Conservation (phyloP, 2,797 vertebrate genomes). For the Eulemur mongoz region DNA sequence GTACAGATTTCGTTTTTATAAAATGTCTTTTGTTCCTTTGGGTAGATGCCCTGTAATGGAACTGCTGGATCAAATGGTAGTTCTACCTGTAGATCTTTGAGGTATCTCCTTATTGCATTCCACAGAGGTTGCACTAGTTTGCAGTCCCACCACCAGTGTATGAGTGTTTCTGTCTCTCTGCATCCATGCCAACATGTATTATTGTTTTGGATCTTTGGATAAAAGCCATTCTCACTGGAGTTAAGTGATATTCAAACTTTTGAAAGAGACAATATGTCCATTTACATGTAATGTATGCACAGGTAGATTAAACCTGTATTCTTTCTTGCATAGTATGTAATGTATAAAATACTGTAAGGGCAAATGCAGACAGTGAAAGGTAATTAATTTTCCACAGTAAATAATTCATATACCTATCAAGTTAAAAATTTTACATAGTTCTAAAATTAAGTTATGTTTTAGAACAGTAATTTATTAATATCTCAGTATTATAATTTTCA, state of each 20-base stretch:
- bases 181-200: too few species aligned
- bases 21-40: too few species aligned
- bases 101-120: too few species aligned
- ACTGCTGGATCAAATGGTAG: too few species aligned
- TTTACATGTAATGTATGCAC: neutral
- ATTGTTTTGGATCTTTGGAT: too few species aligned
- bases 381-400: neutral
- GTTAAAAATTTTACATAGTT: neutral
- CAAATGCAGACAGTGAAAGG: neutral
- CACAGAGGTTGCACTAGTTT: too few species aligned
- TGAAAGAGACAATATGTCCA: neutral
- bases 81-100: too few species aligned
- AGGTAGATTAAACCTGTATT: neutral
- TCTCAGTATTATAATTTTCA: neutral
- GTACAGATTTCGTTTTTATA: too few species aligned
- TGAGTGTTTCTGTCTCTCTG: too few species aligned
- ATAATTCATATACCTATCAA: neutral
- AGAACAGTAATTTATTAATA: neutral
- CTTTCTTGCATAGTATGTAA: neutral
- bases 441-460: neutral
- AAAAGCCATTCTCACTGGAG: too few species aligned
- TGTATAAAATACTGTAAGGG: neutral
- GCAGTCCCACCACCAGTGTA: too few species aligned
- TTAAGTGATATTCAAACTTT: neutral
- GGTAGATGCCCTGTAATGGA: too few species aligned